Percentiles rank a stretch among this genome's conserved stretches.
These are phyloP conservation scores for Aspiorhynchus laticeps DNA, from an alignment of 2,113 vertebrate species.

Conservation along the genomic window DNA sequence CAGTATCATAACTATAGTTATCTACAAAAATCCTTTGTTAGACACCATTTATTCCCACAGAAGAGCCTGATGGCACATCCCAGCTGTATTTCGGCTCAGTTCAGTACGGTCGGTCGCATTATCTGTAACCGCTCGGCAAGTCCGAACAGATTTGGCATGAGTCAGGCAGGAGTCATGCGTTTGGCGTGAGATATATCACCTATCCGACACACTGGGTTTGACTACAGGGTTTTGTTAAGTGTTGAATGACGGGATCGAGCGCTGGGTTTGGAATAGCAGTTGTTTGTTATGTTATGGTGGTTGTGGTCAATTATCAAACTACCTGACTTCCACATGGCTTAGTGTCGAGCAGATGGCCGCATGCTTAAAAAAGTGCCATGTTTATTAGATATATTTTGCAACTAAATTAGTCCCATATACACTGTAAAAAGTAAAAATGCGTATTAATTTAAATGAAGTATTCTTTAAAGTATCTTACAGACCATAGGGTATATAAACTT, in stretches of 20 bases:
- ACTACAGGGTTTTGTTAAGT: constrained; percentile 5
- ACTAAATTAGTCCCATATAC: not conserved
- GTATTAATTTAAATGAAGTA: not conserved
- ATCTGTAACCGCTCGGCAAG: not conserved
- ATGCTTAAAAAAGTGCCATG: not conserved
- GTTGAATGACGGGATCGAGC: not conserved
- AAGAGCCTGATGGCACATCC: not conserved
- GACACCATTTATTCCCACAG: not conserved
- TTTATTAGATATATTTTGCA: not conserved
- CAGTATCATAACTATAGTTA: not conserved
- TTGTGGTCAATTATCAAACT: constrained; percentile 41
- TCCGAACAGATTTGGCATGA: constrained; percentile 22
- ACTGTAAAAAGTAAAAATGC: not conserved
- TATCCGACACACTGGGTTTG: not conserved
- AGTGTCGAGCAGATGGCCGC: constrained; percentile 44
- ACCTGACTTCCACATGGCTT: constrained; percentile 25
- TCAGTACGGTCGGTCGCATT: not conserved
- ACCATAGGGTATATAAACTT: not conserved
- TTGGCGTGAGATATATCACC: not conserved
- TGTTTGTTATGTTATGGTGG: constrained; percentile 3
- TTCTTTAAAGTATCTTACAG: not conserved
- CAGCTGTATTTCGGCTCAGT: not conserved
- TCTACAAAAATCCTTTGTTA: not conserved
- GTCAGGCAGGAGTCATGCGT: constrained; percentile 14
- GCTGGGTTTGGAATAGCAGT: constrained; percentile 27